Conservation (phyloP, 2,113 vertebrate genomes). For the human region GRCh38 chr4:145627001-145627500, state of each 20-base stretch:
- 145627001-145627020: constrained; percentile 17
- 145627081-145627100: background rate
- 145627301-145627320: background rate
- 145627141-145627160: constrained; percentile 5
- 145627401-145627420: background rate
- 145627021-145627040: constrained; percentile 7
- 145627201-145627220: constrained; percentile 16
- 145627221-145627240: background rate
- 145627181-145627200: background rate
- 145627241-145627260: background rate
- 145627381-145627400: background rate
- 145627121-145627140: background rate
- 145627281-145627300: constrained; percentile 1
- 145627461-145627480: background rate
- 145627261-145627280: background rate
- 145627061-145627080: constrained; percentile 17
- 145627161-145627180: background rate
- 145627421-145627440: background rate
- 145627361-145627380: background rate
- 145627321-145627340: background rate
- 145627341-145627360: background rate
- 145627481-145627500: background rate
- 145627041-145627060: background rate
- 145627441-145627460: background rate
- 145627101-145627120: background rate